Conservation (phyloP, 1,140 invertebrate genomes). For the Drosophila arawakana region DNA sequence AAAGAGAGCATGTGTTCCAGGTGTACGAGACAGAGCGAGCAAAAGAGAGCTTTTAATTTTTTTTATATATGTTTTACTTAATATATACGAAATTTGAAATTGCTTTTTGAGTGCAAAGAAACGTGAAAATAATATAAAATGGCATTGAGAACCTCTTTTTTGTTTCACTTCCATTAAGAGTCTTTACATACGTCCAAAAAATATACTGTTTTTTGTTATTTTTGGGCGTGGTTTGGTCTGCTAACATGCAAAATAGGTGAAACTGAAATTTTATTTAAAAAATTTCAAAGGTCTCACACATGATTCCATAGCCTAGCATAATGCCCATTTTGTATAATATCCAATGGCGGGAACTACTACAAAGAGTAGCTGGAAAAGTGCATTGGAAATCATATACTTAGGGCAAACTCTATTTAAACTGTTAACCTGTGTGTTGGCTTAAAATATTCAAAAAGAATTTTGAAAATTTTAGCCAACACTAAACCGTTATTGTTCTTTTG, state of each 20-base stretch:
- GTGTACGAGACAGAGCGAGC: conserved; percentile 68
- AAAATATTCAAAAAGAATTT: conserved; percentile 68
- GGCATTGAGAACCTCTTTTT: conserved; percentile 48
- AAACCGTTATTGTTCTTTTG: conserved; percentile 22
- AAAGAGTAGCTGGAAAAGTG: conserved; percentile 2
- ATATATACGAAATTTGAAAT: conserved; percentile 38
- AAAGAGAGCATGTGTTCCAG: conserved; percentile 76
- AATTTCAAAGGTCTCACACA: conserved; percentile 69
- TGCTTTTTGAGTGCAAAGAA: conserved; percentile 67
- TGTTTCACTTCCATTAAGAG: conserved; percentile 84
- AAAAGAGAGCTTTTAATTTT: conserved; percentile 46
- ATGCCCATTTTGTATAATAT: conserved; percentile 10
- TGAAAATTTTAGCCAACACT: conserved; percentile 71
- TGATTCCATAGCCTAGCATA: conserved; percentile 61
- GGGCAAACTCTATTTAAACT: conserved; percentile 8
- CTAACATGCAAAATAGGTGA: conserved; percentile 84
- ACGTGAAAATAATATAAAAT: conserved; percentile 65
- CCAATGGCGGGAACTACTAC: conserved; percentile 30
- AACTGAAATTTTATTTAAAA: conserved; percentile 63
- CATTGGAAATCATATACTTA: conserved; percentile 28
- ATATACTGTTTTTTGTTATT: conserved; percentile 32
- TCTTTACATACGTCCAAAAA: conserved; percentile 83
- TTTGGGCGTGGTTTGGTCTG: conserved; percentile 79
- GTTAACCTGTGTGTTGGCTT: conserved; percentile 45
- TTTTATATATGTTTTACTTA: conserved; percentile 35